Percentiles rank a stretch among this genome's conserved stretches.
Evolutionary conservation across 2,797 vertebrate genomes (phyloP).

Genomic region (Siniperca undulata): DNA sequence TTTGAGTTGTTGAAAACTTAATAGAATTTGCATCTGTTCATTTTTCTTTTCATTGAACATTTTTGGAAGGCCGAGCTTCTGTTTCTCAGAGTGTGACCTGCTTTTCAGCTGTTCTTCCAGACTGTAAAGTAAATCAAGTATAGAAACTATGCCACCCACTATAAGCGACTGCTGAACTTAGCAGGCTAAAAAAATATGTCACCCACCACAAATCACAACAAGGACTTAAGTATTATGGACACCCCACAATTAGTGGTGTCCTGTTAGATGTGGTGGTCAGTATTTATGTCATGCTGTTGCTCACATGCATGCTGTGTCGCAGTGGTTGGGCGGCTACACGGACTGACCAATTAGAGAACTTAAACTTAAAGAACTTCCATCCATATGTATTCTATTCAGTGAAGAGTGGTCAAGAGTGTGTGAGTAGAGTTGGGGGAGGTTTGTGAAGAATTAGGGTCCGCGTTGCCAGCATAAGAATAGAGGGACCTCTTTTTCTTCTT

Average conservation of each 20-base stretch:
- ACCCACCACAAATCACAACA: constrained; percentile 64
- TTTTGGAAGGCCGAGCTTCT: constrained; percentile 26
- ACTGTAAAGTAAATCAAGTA: constrained; percentile 44
- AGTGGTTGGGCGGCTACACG: constrained; percentile 26
- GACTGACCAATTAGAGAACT: constrained; percentile 56
- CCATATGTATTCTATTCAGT: constrained; percentile 50
- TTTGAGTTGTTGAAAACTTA: constrained; percentile 32
- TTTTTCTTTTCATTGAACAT: constrained; percentile 36
- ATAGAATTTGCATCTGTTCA: constrained; percentile 50
- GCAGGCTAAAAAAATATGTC: constrained; percentile 54
- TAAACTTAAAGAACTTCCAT: constrained; percentile 27
- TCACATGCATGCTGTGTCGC: constrained; percentile 48
- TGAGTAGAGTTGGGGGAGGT: constrained; percentile 37
- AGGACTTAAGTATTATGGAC: constrained; percentile 48
- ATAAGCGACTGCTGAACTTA: constrained; percentile 53
- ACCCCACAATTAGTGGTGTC: constrained; percentile 72
- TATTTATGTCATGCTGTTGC: constrained; percentile 67
- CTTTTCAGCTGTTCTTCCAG: constrained; percentile 50
- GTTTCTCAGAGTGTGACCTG: constrained; percentile 52
- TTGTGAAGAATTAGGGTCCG: constrained; percentile 52
- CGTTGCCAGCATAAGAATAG: constrained; percentile 59
- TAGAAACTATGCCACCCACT: constrained; percentile 53
- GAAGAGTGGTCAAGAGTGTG: constrained; percentile 43
- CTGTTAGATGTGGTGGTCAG: constrained; percentile 64
- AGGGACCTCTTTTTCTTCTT: constrained; percentile 74